Base-by-base conservation (phyloP, 2,888 invertebrate genomes). In the Drepana falcataria region DNA sequence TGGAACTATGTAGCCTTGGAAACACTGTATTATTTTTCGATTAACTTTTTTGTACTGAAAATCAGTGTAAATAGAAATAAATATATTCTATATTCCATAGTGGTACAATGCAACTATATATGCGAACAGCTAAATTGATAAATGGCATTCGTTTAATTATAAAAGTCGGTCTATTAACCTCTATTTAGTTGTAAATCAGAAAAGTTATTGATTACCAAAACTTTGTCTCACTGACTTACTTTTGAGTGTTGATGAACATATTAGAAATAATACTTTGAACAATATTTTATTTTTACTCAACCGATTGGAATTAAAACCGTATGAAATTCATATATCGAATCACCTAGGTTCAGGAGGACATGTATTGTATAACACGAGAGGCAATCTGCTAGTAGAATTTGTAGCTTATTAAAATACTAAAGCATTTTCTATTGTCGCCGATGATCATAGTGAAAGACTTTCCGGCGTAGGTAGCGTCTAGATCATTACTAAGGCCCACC, bases 1-100 rank as follows among this genome's bases (percentile, higher is more conserved):
- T 80, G 83, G 72, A 82, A 77, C 79, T 83, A 82, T 83, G 82
- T 79, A 70, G 67, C 60, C 64, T 64, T 66, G 57, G 63, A 65
- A 44, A 9, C 44, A 71, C 73, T 79, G 75, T 80, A 79, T 86
- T 82, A 81, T 82, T 81, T 83, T 83, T 81, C 74, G 71, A 85
- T 88, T 81, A 81, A 77, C 66, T 81, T 83, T 81, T 79, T 80
- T 68, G 61, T 68, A 47, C 57, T 54, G 57, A 49, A 55, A 54
- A 35, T 54, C 48, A 33, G 2, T 48, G 48, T 21, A 48, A 48
- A 34, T 48, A 48, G 4, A 21, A 47, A n/a, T 47, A 48, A 34
- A 4, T 48, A 48, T 5, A 48, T 33, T 34, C 44, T 4, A 48
- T 3, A 48, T 48, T 34, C 48, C 33, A 33, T 3, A 33, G 4